Evolutionary conservation across 2,113 vertebrate species (phyloP).

Genomic region (Fulmarus glacialis): DNA sequence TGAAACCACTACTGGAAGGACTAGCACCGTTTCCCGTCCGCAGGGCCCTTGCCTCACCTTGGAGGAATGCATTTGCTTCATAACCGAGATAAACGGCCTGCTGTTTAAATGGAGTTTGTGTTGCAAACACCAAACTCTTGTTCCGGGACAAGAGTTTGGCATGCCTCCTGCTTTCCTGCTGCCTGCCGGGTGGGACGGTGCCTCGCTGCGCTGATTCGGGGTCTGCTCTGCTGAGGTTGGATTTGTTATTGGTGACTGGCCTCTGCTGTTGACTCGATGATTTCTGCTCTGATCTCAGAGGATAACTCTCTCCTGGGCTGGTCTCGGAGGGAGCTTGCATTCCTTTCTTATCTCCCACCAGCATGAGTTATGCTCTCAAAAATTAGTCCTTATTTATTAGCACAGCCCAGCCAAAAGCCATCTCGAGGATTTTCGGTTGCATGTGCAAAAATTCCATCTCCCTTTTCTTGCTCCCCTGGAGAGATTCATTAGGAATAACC

Average conservation of each 20-base stretch:
- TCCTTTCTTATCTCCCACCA: conserved; percentile 79
- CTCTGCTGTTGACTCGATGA: conserved; percentile 65
- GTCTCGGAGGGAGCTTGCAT: conserved; percentile 71
- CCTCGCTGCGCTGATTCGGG: neutral
- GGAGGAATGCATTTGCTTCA: neutral
- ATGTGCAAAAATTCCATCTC: conserved; percentile 66
- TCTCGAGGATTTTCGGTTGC: conserved; percentile 63
- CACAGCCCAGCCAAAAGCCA: conserved; percentile 67
- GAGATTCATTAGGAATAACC: conserved; percentile 56
- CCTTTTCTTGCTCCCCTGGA: conserved; percentile 50
- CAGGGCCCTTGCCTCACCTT: neutral
- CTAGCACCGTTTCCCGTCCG: neutral
- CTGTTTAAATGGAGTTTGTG: neutral
- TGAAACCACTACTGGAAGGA: neutral
- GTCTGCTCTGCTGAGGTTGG: neutral
- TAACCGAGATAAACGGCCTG: neutral
- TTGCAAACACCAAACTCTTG: neutral
- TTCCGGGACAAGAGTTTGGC: neutral
- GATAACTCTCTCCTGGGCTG: conserved; percentile 69
- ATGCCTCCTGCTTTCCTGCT: neutral
- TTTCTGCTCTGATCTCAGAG: conserved; percentile 72
- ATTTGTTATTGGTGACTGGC: conserved; percentile 55
- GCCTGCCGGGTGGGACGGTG: neutral
- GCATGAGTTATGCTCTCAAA: conserved; percentile 70
- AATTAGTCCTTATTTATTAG: conserved; percentile 72